phyloP scores from a whole-genome alignment of 1,140 invertebrate species.

The Reticulitermes speratus region DNA sequence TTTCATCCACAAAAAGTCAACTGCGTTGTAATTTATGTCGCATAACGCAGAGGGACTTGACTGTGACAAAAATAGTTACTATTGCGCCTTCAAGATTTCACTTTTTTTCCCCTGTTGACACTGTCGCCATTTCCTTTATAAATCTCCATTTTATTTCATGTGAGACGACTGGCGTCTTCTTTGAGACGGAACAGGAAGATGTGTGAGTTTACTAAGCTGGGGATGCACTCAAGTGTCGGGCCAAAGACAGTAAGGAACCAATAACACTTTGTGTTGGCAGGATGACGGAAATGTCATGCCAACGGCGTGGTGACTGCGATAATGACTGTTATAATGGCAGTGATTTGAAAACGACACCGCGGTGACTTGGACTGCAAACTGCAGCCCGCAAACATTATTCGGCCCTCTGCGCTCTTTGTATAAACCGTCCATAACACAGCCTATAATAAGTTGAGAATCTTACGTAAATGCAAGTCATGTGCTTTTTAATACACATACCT shows the following conservation, averaged over 20 bases:
- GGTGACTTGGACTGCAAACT: too few species aligned
- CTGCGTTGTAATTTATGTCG: background rate
- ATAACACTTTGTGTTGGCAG: background rate
- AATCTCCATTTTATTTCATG: background rate
- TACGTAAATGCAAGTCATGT: too few species aligned
- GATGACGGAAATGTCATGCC: too few species aligned
- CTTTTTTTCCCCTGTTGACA: background rate
- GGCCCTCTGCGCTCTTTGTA: too few species aligned
- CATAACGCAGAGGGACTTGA: too few species aligned
- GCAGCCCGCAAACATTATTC: too few species aligned
- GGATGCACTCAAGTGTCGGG: background rate
- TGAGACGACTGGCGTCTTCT: background rate
- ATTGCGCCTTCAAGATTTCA: background rate
- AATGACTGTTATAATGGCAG: too few species aligned
- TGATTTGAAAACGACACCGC: too few species aligned
- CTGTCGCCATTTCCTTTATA: background rate
- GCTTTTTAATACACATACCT: too few species aligned
- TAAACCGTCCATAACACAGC: too few species aligned
- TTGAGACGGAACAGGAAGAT: background rate
- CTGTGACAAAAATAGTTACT: background rate
- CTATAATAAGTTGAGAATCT: too few species aligned
- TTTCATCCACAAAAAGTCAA: background rate
- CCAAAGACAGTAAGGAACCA: background rate
- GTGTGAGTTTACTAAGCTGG: background rate
- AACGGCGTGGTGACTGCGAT: too few species aligned